A percentile compares a stretch with the other conserved stretches of the same genome.
phyloP scores from a whole-genome alignment of 2,797 vertebrate genomes.

The Rhyacichthys aspro region DNA sequence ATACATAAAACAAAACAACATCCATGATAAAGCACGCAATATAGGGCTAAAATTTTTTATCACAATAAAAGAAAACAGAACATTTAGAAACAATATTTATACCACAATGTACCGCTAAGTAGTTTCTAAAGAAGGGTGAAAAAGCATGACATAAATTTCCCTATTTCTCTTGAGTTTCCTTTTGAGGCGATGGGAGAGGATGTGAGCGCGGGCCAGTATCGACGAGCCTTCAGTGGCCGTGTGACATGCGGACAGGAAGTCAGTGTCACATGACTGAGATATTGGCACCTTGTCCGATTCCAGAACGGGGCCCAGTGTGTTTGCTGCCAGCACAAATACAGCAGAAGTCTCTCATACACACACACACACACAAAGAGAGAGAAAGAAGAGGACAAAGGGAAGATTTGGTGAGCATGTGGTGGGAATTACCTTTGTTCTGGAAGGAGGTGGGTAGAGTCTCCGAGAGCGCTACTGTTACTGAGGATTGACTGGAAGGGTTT shows the following conservation, averaged over 20 bases:
- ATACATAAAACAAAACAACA: no score
- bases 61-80: no score
- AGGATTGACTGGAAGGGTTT: conserved; percentile 11
- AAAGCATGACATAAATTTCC: conserved; percentile 2
- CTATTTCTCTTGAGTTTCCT: conserved; percentile 34
- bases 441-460: neutral
- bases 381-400: conserved; percentile 8
- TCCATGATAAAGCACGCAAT: no score
- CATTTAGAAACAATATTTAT: no score
- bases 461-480: neutral
- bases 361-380: conserved; percentile 17
- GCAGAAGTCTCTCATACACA: conserved; percentile 54
- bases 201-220: conserved; percentile 74
- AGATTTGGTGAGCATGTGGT: neutral
- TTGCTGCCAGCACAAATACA: conserved; percentile 74
- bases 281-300: conserved; percentile 81
- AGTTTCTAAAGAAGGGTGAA: conserved; percentile 1
- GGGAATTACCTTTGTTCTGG: no score
- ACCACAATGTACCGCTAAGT: neutral
- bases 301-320: conserved; percentile 74
- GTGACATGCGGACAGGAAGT: conserved; percentile 76
- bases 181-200: conserved; percentile 71
- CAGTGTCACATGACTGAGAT: conserved; percentile 81
- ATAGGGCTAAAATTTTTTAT: no score
- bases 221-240: conserved; percentile 77